Evolutionary conservation across 2,113 vertebrate species (phyloP).

Genomic region (Helogale parvula): DNA sequence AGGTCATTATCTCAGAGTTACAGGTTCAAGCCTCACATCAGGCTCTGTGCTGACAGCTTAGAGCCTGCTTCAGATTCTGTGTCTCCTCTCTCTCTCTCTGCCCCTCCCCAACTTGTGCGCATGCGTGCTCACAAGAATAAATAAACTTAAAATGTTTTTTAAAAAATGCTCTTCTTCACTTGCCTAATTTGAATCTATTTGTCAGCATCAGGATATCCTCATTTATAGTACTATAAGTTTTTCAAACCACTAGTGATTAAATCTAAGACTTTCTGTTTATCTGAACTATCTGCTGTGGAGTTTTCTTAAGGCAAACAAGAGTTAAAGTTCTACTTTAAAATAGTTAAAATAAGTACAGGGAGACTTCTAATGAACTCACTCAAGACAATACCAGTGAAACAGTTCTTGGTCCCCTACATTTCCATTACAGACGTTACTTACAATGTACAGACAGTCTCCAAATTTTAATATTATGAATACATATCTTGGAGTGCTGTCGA

Average conservation of each 20-base stretch:
- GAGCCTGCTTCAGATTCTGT: too few relatives aligned
- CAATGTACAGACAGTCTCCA: neutral
- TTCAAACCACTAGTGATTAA: neutral
- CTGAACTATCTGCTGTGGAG: neutral
- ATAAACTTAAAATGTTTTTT: too few relatives aligned
- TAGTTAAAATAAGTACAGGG: neutral
- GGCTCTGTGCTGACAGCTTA: too few relatives aligned
- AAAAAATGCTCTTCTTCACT: neutral
- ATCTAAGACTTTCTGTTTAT: constrained; percentile 17
- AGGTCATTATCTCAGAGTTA: too few relatives aligned
- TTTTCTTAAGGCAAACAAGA: constrained; percentile 43
- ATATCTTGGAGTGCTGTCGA: neutral
- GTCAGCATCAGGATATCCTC: neutral
- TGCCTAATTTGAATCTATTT: neutral
- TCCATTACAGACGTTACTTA: neutral
- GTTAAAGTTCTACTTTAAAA: constrained; percentile 40
- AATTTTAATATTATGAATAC: neutral
- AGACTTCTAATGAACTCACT: neutral
- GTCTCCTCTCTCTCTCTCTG: too few relatives aligned
- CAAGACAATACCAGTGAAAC: neutral
- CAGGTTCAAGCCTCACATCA: too few relatives aligned
- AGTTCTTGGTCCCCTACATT: neutral
- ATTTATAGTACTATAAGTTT: neutral
- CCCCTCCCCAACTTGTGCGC: too few relatives aligned
- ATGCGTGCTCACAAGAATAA: too few relatives aligned